Evolutionary conservation across 2,888 invertebrate genomes (phyloP), one percentile per base, ranked within the genome.

Genomic region (Panopea generosa): DNA sequence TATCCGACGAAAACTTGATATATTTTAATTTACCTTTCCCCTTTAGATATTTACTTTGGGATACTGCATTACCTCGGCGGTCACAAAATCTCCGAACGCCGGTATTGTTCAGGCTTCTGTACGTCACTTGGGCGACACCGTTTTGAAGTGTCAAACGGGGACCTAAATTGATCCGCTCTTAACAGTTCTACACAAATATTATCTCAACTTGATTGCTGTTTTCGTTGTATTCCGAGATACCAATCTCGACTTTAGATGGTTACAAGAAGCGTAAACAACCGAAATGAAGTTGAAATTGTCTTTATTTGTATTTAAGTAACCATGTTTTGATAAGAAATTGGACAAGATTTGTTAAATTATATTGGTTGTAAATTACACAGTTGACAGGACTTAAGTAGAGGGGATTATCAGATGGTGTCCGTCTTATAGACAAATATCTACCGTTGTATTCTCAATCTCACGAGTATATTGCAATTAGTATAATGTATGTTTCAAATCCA

Each of bases 191-290:
- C 24, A 53, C 53, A 53, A 53, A 53, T 53, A 27, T 53, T 29
- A 16, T 53, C 26, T 7, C 29, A 26, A 53, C 18, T 26, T 27
- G 27, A 26, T 50, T 26, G 27, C 26, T 53, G 27, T 53, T 53
- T 53, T 26, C 29, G n/a, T 53, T 53, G 53, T 53, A 53, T 26
- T 29, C 27, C 16, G 27, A 53, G 53, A 53, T 53, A 53, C 53
- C 16, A n/a, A 53, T 53, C 53, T 24, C 20, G 45, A 45, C 20
- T 20, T 45, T 16, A 45, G 20, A 45, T n/a, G 16, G 45, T 45
- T 45, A 45, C 20, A n/a, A 45, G 20, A 45, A 18, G 33, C 33
- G 33, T 33, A 33, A 33, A 33, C 33, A 33, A 33, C 33, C 4
- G 6, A 50, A 50, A 50, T 20, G 24, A 20, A 50, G 18, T 50